Percentiles rank a stretch among this genome's conserved stretches.
These are phyloP conservation scores for Trinectes maculatus DNA, from an alignment of 2,113 vertebrate genomes.

Conservation along the genomic window DNA sequence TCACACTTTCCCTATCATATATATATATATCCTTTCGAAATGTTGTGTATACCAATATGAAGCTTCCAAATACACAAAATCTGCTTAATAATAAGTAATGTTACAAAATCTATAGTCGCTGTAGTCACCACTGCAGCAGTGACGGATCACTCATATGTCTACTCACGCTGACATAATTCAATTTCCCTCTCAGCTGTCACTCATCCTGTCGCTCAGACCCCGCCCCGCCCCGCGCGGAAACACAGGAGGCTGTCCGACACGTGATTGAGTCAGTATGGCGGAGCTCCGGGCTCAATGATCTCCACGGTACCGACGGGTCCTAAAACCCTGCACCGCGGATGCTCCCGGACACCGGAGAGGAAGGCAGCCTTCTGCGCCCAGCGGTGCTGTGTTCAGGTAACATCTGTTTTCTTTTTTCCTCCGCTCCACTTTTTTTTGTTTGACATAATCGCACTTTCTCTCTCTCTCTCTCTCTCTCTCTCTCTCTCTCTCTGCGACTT, in stretches of 20 bases:
- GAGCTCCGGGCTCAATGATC: constrained; percentile 61
- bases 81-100: too few species aligned
- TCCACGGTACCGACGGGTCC: constrained; percentile 62
- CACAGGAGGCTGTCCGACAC: constrained; percentile 69
- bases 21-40: too few species aligned
- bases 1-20: too few species aligned
- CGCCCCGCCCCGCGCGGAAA: constrained; percentile 75
- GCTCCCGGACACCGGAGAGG: constrained; percentile 6
- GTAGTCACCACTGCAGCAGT: constrained; percentile 21
- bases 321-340: constrained; percentile 43
- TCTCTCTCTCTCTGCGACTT: too few species aligned
- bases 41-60: too few species aligned
- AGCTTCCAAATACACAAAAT: too few species aligned
- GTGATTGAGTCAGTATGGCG: constrained; percentile 81
- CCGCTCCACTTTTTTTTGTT: background rate
- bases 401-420: too few species aligned
- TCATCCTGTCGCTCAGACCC: constrained; percentile 39
- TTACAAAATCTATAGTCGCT: too few species aligned
- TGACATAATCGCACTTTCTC: background rate
- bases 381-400: constrained; percentile 33
- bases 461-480: too few species aligned
- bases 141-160: background rate
- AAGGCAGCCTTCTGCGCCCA: background rate
- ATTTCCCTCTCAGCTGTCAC: constrained; percentile 37
- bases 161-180: background rate